A percentile compares a stretch with the other conserved stretches of the same genome.
Evolutionary conservation across 2,797 vertebrate species (phyloP).

Genomic region (Acipenser transmontanus): DNA sequence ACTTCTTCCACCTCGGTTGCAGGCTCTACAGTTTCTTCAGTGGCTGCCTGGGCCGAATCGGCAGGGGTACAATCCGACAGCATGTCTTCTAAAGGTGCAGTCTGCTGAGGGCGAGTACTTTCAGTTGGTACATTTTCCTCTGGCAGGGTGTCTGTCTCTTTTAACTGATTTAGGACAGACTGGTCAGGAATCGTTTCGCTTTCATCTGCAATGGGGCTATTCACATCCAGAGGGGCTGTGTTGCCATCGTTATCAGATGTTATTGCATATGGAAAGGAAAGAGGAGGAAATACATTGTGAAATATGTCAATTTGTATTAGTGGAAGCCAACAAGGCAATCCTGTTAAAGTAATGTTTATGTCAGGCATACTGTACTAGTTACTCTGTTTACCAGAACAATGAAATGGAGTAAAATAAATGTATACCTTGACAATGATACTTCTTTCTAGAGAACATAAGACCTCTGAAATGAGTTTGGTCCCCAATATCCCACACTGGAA

Average conservation of each 20-base stretch:
- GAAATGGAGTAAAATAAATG: neutral
- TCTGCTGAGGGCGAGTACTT: neutral
- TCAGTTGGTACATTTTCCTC: constrained; percentile 31
- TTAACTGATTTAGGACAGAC: constrained; percentile 40
- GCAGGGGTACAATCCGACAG: neutral
- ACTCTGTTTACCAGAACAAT: constrained; percentile 20
- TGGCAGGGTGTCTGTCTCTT: constrained; percentile 38
- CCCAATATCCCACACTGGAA: too few species aligned
- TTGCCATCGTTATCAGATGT: too few species aligned
- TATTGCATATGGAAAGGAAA: neutral
- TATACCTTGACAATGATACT: too few species aligned
- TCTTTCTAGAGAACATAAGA: too few species aligned
- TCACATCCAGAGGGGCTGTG: constrained; percentile 34
- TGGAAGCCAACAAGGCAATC: neutral
- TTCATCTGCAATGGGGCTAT: constrained; percentile 48
- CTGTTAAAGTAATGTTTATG: too few species aligned
- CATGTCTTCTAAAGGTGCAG: constrained; percentile 3
- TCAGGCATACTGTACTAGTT: neutral
- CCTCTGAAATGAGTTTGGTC: too few species aligned
- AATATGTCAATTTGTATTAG: too few species aligned
- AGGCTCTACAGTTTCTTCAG: neutral
- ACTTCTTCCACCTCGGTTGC: neutral
- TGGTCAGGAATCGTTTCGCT: constrained; percentile 53
- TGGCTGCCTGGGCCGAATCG: constrained; percentile 17
- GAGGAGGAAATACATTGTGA: neutral